Evolutionary conservation across 2,113 vertebrate genomes (phyloP).

Genomic region (Bolborhynchus lineola): DNA sequence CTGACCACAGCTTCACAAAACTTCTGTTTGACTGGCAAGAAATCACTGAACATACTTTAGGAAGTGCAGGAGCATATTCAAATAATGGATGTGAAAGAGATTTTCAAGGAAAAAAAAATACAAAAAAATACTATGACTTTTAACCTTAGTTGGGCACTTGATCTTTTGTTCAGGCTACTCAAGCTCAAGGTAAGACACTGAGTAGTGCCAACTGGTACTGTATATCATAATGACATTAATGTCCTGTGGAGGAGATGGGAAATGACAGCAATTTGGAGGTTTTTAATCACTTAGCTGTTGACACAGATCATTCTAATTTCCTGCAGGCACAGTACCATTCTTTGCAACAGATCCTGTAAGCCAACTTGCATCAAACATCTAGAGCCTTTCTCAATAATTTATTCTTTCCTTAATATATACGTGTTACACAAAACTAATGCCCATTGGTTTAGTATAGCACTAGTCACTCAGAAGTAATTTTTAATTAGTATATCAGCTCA

Average conservation of each 20-base stretch:
- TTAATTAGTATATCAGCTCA: not conserved
- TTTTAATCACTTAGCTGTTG: not conserved
- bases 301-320: not conserved
- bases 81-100: not conserved
- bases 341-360: not conserved
- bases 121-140: not conserved
- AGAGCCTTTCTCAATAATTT: not conserved
- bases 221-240: not conserved
- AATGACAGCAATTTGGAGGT: accelerated
- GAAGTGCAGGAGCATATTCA: not conserved
- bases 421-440: not conserved
- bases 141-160: not conserved
- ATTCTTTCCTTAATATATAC: not conserved
- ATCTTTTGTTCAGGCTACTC: not conserved
- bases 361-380: not conserved
- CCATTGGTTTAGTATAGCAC: not conserved
- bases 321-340: not conserved
- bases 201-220: not conserved
- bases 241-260: not conserved
- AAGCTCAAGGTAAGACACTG: not conserved
- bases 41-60: not conserved
- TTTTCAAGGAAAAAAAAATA: not conserved
- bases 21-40: not conserved
- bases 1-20: not conserved
- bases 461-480: not conserved